Evolutionary conservation across 2,888 invertebrate genomes (phyloP).

Genomic region (Sabatieria punctata): DNA sequence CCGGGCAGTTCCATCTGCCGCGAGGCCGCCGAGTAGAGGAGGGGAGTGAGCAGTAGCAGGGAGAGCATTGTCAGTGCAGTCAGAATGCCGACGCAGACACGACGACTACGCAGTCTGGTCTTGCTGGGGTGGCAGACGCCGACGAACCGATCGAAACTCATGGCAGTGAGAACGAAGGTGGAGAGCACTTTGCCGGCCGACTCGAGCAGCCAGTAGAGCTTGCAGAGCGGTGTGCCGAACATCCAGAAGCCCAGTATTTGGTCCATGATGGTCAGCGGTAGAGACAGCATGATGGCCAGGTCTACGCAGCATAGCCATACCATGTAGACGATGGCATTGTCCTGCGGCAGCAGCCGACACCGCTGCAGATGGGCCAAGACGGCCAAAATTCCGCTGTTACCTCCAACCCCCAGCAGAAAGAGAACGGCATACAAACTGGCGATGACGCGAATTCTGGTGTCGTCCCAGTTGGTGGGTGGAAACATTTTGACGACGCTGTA

Average conservation of each 20-base stretch:
- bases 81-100: constrained; percentile 12
- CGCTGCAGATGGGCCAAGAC: neutral
- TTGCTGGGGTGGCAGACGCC: constrained; percentile 57
- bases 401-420: neutral
- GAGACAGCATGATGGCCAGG: neutral
- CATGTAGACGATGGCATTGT: neutral
- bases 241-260: constrained; percentile 21
- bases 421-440: constrained; percentile 10
- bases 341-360: neutral
- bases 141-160: constrained; percentile 32
- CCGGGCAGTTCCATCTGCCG: constrained; percentile 15
- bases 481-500: too few relatives aligned
- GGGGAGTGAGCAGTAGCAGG: constrained; percentile 15
- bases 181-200: constrained; percentile 21
- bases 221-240: constrained; percentile 26
- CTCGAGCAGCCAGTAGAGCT: constrained; percentile 28
- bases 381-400: neutral
- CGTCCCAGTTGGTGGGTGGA: too few relatives aligned
- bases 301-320: neutral
- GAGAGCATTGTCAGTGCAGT: constrained; percentile 12
- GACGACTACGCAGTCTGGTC: neutral
- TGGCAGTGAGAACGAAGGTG: constrained; percentile 19
- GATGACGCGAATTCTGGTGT: too few relatives aligned
- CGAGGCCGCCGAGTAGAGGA: constrained; percentile 12
- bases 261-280: constrained; percentile 11